Evolutionary conservation across 2,888 invertebrate species (phyloP).

Genomic region (Lordiphosa fenestrarum): DNA sequence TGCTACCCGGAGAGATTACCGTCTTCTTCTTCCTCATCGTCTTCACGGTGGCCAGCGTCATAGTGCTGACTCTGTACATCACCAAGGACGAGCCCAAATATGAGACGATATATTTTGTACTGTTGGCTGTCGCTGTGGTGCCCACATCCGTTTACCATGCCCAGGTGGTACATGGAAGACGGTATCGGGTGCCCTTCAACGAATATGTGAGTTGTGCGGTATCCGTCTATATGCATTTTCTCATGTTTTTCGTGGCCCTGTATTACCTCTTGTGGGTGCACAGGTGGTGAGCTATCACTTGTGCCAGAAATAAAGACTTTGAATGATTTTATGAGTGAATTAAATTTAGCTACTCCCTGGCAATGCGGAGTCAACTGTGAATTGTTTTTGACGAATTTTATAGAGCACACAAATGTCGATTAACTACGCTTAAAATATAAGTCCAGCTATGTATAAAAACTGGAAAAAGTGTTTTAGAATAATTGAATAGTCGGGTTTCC

Average conservation of each 20-base stretch:
- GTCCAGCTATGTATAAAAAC: no score
- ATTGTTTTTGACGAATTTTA: no score
- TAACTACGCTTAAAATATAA: no score
- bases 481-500: no score
- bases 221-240: constrained; percentile 22
- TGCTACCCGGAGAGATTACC: constrained; percentile 36
- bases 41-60: constrained; percentile 7
- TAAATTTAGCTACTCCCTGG: no score
- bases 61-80: constrained; percentile 23
- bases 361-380: no score
- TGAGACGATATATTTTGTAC: constrained; percentile 13
- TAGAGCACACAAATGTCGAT: no score
- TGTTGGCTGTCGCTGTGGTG: constrained; percentile 12
- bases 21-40: constrained; percentile 11
- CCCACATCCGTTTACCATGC: constrained; percentile 21
- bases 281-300: neutral
- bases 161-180: constrained; percentile 32
- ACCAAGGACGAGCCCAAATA: constrained; percentile 9
- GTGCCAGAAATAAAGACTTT: neutral
- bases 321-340: no score
- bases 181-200: constrained; percentile 13
- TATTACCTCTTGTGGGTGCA: constrained; percentile 24
- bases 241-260: constrained; percentile 22
- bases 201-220: constrained; percentile 23
- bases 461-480: no score